Evolutionary conservation across 2,113 vertebrate species (phyloP).

Genomic region (Chloebia gouldiae): DNA sequence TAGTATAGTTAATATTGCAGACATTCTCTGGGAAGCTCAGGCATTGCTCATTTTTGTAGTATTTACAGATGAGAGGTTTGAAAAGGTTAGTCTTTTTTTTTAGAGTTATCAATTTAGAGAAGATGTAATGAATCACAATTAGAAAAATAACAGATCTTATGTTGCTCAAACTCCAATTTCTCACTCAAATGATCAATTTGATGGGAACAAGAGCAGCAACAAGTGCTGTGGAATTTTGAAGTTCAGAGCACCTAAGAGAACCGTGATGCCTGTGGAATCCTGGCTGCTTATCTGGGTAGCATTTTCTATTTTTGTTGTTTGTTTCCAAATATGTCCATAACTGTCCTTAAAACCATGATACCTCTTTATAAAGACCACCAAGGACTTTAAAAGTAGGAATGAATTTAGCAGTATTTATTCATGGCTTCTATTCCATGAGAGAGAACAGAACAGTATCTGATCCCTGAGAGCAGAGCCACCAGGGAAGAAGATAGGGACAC

Average conservation of each 20-base stretch:
- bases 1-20: conserved; percentile 1
- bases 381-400: background rate
- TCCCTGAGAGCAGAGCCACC: background rate
- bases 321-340: background rate
- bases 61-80: conserved; percentile 41
- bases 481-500: background rate
- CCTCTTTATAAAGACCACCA: background rate
- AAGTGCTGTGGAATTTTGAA: background rate
- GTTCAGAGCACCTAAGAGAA: background rate
- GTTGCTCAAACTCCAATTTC: background rate
- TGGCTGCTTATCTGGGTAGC: background rate
- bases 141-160: conserved; percentile 28
- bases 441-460: background rate
- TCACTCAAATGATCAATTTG: conserved; percentile 11
- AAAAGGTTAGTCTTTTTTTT: conserved; percentile 47
- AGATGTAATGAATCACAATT: conserved; percentile 10
- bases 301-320: background rate
- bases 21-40: conserved; percentile 25
- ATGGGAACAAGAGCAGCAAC: background rate
- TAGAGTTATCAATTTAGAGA: background rate
- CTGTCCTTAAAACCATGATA: background rate
- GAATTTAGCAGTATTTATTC: background rate
- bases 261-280: background rate
- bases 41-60: conserved; percentile 46
- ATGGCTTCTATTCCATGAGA: background rate